phyloP scores from a whole-genome alignment of 2,113 vertebrate species.

The Nipponia nippon region DNA sequence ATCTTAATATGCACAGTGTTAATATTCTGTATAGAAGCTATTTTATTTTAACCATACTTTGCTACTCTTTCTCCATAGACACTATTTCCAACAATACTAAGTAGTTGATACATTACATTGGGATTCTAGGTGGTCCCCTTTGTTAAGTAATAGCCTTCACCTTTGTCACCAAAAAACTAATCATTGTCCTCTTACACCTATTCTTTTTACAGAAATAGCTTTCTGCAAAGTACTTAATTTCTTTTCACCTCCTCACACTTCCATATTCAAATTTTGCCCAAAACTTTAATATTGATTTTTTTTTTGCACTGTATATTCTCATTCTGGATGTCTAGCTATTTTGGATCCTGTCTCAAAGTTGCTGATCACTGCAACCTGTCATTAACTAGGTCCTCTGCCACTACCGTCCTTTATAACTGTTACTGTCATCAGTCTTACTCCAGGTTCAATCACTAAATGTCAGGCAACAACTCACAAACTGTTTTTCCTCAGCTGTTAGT shows the following conservation, averaged over 20 bases:
- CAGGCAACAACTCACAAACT: not conserved
- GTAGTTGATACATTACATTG: not conserved
- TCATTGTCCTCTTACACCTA: not conserved
- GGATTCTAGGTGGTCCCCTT: not conserved
- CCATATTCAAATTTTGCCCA: not conserved
- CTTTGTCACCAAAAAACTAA: not conserved
- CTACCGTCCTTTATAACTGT: not conserved
- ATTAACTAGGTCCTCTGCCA: not conserved
- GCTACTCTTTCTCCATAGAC: not conserved
- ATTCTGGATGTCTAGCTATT: not conserved
- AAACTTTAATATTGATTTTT: not conserved
- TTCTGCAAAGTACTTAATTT: not conserved
- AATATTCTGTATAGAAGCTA: not conserved
- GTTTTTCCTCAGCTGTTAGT: not conserved
- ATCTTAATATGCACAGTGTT: not conserved
- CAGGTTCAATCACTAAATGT: not conserved
- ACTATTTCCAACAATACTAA: not conserved
- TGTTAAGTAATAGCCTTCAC: constrained; percentile 12
- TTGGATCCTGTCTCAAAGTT: not conserved
- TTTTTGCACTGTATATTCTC: not conserved
- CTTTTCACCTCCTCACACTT: not conserved
- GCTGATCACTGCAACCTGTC: not conserved
- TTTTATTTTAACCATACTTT: not conserved
- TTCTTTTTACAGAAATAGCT: not conserved
- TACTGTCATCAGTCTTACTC: not conserved